Evolutionary conservation across 2,797 vertebrate species (phyloP).

Genomic region (Amphiprion clarkii): DNA sequence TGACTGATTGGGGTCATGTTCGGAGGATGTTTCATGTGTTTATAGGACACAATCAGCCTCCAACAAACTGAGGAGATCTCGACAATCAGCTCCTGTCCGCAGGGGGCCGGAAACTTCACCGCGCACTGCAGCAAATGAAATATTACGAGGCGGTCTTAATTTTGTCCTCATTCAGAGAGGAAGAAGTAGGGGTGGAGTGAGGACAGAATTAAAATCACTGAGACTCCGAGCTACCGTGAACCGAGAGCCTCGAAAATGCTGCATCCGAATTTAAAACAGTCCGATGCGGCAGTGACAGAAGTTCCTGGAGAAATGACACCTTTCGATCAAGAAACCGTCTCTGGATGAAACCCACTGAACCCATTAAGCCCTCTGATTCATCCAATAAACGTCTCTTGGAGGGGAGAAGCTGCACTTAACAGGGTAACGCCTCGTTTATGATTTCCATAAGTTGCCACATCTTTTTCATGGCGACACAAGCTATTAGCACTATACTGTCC

Average conservation of each 20-base stretch:
- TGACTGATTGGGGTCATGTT: neutral
- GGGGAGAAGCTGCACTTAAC: conserved; percentile 40
- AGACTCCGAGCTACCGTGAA: conserved; percentile 23
- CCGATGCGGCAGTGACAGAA: conserved; percentile 3
- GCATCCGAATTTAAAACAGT: conserved; percentile 18
- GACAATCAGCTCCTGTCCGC: conserved; percentile 11
- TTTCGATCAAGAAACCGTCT: conserved; percentile 46
- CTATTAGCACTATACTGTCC: conserved; percentile 48
- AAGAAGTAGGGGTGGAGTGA: conserved; percentile 8
- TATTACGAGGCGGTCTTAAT: neutral
- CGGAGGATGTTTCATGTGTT: conserved; percentile 2
- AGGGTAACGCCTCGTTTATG: conserved; percentile 37
- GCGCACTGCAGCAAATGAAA: conserved; percentile 9
- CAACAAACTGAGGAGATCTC: conserved; percentile 11
- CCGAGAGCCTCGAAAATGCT: conserved; percentile 24
- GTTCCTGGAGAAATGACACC: conserved; percentile 33
- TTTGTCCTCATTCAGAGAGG: conserved; percentile 5
- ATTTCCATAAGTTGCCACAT: conserved; percentile 45
- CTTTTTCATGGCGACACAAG: conserved; percentile 30
- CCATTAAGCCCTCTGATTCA: conserved; percentile 49
- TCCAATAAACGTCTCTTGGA: conserved; percentile 47
- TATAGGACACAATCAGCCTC: conserved; percentile 14
- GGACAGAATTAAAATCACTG: neutral
- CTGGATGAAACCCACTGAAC: conserved; percentile 39
- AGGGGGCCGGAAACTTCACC: neutral